Conservation (phyloP, 2,797 vertebrate genomes). For the Hyperoplus immaculatus region DNA sequence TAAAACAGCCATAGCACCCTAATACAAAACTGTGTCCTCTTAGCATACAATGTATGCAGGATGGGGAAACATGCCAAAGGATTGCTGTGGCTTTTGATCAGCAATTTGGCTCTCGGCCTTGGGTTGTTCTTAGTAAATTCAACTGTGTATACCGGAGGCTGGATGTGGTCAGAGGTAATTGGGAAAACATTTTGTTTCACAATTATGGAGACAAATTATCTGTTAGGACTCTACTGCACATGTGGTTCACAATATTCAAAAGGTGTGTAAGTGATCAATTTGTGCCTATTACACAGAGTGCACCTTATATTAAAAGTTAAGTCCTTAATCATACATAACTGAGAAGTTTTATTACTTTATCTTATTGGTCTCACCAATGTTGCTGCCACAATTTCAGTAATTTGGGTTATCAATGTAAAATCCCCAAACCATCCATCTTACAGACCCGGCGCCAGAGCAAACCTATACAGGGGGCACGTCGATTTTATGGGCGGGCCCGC, state of each 20-base stretch:
- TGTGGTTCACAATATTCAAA: slow-evolving; percentile 33
- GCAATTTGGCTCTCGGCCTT: slow-evolving; percentile 29
- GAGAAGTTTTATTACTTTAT: slow-evolving; percentile 24
- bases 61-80: slow-evolving; percentile 58
- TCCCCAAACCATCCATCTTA: slow-evolving; percentile 18
- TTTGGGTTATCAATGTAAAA: slow-evolving; percentile 30
- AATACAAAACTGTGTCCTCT: slow-evolving; percentile 68
- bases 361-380: slow-evolving; percentile 8
- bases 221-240: slow-evolving; percentile 20
- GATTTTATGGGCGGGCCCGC: too few species aligned
- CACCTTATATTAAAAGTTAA: slow-evolving; percentile 43
- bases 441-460: too few species aligned
- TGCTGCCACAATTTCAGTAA: slow-evolving; percentile 32
- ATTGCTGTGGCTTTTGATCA: slow-evolving; percentile 53
- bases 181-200: slow-evolving; percentile 42
- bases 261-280: slow-evolving; percentile 51
- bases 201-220: slow-evolving; percentile 51
- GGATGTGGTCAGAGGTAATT: slow-evolving; percentile 16
- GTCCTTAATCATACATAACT: slow-evolving; percentile 12
- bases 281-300: slow-evolving; percentile 40
- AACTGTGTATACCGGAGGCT: slow-evolving; percentile 4
- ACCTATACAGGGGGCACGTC: too few species aligned
- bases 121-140: slow-evolving; percentile 28
- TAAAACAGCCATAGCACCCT: slow-evolving; percentile 80
- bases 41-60: slow-evolving; percentile 69